These are phyloP conservation scores for Cepphus grylle DNA, from an alignment of 2,113 vertebrate species.

Conservation along the genomic window DNA sequence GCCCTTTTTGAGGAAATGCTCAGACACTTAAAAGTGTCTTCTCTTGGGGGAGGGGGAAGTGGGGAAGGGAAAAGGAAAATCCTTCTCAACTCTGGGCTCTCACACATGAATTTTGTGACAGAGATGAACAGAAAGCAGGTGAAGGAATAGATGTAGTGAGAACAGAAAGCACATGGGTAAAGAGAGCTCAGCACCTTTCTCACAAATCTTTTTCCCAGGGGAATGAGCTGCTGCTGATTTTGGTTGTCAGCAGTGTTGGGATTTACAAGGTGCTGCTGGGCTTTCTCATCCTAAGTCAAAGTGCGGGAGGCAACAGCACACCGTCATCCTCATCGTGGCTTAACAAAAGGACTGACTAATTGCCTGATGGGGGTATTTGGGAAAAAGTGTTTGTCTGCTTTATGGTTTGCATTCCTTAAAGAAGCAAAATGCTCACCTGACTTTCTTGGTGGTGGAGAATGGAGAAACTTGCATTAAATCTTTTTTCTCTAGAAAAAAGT, in stretches of 20 bases:
- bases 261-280: conserved; percentile 45
- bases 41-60: neutral
- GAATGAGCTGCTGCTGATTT: conserved; percentile 42
- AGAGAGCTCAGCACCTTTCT: conserved; percentile 32
- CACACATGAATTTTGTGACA: neutral
- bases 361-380: neutral
- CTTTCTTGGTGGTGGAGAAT: neutral
- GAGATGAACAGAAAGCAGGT: conserved; percentile 38
- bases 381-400: neutral
- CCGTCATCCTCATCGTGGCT: neutral
- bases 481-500: neutral
- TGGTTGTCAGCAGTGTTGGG: conserved; percentile 2
- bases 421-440: neutral
- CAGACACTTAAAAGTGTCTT: conserved; percentile 5
- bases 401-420: neutral
- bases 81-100: neutral
- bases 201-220: conserved; percentile 18
- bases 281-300: neutral
- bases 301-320: neutral
- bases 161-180: conserved; percentile 52
- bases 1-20: neutral
- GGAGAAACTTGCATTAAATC: neutral
- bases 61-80: neutral
- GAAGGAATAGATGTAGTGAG: conserved; percentile 43
- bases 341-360: neutral